These are phyloP conservation scores for Pterobdella sp. DNA, from an alignment of 2,888 invertebrate genomes.

Conservation along the genomic window DNA sequence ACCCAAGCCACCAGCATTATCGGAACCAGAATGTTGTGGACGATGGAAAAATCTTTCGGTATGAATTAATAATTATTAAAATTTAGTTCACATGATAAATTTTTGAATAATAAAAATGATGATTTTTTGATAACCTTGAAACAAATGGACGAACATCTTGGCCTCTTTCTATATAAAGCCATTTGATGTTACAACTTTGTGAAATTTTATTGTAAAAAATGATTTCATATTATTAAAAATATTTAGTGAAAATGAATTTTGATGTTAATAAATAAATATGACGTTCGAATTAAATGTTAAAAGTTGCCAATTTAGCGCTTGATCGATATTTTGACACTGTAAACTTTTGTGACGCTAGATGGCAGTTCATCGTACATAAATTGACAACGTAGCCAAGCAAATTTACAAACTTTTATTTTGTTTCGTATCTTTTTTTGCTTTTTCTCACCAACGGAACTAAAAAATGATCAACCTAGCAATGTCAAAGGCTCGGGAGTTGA, in stretches of 20 bases:
- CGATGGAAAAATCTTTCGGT: conserved; percentile 6
- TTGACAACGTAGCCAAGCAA: conserved; percentile 25
- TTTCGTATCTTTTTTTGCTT: conserved; percentile 7
- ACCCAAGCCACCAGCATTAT: conserved; percentile 27
- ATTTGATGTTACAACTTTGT: too few species aligned
- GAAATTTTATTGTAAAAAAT: too few species aligned
- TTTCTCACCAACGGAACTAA: not conserved
- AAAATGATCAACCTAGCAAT: conserved; percentile 31
- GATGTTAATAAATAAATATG: not conserved
- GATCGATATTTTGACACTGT: not conserved
- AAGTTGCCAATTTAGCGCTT: not conserved
- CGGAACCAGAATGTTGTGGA: conserved; percentile 19
- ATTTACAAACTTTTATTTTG: not conserved
- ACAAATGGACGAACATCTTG: not conserved
- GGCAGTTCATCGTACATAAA: conserved; percentile 20
- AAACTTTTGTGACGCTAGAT: conserved; percentile 17
- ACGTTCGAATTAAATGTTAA: not conserved
- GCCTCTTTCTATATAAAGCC: not conserved
- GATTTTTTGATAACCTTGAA: too few species aligned
- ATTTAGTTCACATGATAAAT: not conserved
- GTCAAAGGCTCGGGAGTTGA: conserved; percentile 28
- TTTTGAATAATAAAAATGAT: too few species aligned
- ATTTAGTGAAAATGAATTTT: conserved; percentile 2
- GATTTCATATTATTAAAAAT: too few species aligned
- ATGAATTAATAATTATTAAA: not conserved